These are phyloP conservation scores for Puffinus mauretanicus DNA, from an alignment of 2,113 vertebrate species.

Conservation along the genomic window DNA sequence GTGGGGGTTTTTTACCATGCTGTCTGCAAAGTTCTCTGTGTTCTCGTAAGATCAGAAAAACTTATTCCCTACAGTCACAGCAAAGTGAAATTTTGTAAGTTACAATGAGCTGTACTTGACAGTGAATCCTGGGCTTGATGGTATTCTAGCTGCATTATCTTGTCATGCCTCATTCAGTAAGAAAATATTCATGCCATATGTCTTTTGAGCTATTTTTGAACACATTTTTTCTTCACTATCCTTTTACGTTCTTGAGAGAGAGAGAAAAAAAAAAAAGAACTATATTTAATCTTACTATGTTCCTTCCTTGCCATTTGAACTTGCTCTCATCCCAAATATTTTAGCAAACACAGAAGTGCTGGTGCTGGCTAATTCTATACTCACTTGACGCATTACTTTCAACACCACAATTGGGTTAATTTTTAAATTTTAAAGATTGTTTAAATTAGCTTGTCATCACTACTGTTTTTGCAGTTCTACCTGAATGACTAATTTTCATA, in stretches of 20 bases:
- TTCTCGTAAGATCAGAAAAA: not conserved
- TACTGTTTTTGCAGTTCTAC: not conserved
- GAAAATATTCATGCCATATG: not conserved
- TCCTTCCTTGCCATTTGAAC: not conserved
- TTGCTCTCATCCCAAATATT: not conserved
- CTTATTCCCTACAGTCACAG: not conserved
- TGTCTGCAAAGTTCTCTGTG: not conserved
- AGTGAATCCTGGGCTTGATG: not conserved
- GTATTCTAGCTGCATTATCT: not conserved
- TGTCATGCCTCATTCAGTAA: not conserved
- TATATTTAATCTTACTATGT: not conserved
- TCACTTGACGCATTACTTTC: not conserved
- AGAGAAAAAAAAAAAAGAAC: accelerated
- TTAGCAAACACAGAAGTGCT: not conserved
- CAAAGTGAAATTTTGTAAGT: not conserved
- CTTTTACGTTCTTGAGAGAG: not conserved
- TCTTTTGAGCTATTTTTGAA: not conserved
- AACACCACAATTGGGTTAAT: not conserved
- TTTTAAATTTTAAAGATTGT: not conserved
- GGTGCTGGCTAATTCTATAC: not conserved
- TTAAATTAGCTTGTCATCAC: not conserved
- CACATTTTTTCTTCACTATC: not conserved
- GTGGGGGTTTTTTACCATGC: not conserved
- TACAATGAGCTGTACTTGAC: not conserved
- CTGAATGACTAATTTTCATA: not conserved